A percentile compares a stretch with the other conserved stretches of the same genome.
These are phyloP conservation scores for Aegithalos caudatus DNA, from an alignment of 2,113 vertebrate genomes.

Conservation along the genomic window DNA sequence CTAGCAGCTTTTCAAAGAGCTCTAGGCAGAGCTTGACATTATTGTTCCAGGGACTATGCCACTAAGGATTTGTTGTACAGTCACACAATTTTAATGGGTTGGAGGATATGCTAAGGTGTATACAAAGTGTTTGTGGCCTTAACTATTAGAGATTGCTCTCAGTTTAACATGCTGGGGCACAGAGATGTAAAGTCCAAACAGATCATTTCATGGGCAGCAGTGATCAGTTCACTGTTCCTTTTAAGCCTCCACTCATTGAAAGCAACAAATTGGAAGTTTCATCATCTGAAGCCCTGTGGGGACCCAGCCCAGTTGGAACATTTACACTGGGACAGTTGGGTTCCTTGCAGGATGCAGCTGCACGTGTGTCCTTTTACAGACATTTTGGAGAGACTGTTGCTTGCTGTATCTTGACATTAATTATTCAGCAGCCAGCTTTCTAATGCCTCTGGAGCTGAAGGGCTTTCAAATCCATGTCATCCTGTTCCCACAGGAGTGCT, in stretches of 20 bases:
- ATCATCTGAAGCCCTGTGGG: not conserved
- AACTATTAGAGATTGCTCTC: not conserved
- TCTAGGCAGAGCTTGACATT: not conserved
- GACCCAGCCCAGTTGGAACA: not conserved
- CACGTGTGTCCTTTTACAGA: accelerated
- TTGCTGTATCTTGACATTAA: not conserved
- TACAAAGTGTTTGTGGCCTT: not conserved
- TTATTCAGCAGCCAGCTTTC: not conserved
- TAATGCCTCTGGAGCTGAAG: not conserved
- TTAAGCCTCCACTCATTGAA: not conserved
- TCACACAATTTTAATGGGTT: not conserved
- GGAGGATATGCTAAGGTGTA: not conserved
- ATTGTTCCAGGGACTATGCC: not conserved
- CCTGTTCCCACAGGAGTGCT: not conserved
- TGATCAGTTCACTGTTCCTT: not conserved
- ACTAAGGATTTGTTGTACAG: not conserved
- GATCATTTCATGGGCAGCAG: not conserved
- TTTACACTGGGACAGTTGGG: not conserved
- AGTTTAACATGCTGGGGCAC: not conserved
- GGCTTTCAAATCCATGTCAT: not conserved
- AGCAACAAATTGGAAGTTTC: not conserved
- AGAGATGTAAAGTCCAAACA: not conserved
- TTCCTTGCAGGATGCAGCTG: not conserved
- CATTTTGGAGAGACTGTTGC: not conserved
- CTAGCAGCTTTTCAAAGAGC: not conserved